These are phyloP conservation scores for Harpagifer antarcticus DNA, from an alignment of 2,797 vertebrate species.

Conservation along the genomic window DNA sequence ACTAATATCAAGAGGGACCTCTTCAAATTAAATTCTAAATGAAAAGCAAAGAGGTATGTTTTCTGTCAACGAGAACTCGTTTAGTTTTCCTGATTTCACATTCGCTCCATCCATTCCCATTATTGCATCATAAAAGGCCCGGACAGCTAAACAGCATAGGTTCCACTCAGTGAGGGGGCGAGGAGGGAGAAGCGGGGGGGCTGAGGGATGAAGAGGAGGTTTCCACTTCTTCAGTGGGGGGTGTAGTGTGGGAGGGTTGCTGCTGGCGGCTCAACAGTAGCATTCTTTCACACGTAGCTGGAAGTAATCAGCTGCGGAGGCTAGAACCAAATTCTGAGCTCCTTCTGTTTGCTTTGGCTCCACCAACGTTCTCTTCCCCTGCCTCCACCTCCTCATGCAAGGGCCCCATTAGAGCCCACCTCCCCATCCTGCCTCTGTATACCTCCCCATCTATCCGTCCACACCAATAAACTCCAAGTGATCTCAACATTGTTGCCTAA, in stretches of 20 bases:
- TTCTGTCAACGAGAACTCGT: constrained; percentile 18
- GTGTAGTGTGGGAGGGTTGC: constrained; percentile 34
- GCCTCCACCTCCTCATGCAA: constrained; percentile 27
- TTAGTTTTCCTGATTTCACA: constrained; percentile 48
- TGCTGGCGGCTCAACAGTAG: constrained; percentile 74
- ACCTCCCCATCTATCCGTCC: constrained; percentile 4
- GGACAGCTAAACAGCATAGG: no score
- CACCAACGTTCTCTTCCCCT: constrained; percentile 54
- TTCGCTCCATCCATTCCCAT: constrained; percentile 45
- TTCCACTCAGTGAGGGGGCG: no score
- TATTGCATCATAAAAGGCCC: constrained; percentile 50
- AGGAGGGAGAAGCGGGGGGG: constrained; percentile 1
- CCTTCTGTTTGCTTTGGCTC: constrained; percentile 88
- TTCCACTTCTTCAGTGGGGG: constrained; percentile 33
- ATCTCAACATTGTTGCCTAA: constrained; percentile 52
- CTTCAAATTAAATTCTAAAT: constrained; percentile 1
- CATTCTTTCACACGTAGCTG: constrained; percentile 84
- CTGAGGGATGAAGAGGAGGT: constrained; percentile 20
- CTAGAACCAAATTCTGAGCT: constrained; percentile 80
- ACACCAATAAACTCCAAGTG: constrained; percentile 30
- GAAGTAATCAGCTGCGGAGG: constrained; percentile 76
- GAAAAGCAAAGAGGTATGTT: constrained; percentile 1
- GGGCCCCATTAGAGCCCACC: constrained; percentile 21
- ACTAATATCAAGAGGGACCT: not conserved
- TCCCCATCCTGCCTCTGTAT: constrained; percentile 6